A percentile compares a stretch with the other conserved stretches of the same genome.
phyloP scores from a whole-genome alignment of 2,113 vertebrate genomes.

The Nibea coibor region DNA sequence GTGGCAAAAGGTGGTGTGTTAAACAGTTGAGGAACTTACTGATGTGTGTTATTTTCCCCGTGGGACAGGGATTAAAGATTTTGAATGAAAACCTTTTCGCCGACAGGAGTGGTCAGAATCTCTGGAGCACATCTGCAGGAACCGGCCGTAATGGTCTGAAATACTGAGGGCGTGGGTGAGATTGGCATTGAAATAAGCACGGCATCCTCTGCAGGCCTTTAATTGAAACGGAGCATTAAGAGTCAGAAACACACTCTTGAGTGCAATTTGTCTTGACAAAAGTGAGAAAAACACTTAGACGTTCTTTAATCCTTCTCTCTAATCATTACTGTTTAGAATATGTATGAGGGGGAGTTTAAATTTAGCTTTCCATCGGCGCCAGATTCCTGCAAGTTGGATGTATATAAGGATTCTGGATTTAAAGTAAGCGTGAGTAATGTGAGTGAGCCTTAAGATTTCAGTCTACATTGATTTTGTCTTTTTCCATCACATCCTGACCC shows the following conservation, averaged over 20 bases:
- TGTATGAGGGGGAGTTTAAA: not conserved
- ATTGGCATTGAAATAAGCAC: conserved; percentile 33
- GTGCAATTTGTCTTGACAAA: conserved; percentile 12
- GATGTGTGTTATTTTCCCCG: conserved; percentile 4
- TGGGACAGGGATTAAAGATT: conserved; percentile 2
- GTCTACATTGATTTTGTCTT: not conserved
- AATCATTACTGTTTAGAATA: conserved; percentile 1
- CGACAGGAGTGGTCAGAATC: conserved; percentile 1
- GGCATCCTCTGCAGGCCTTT: conserved; percentile 9
- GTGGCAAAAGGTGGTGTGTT: not conserved
- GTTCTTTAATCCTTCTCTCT: not conserved
- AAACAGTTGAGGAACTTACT: conserved; percentile 6
- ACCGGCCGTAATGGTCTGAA: conserved; percentile 44
- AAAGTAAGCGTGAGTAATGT: not conserved
- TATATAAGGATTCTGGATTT: not conserved
- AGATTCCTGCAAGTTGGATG: not conserved
- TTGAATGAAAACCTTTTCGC: conserved; percentile 15
- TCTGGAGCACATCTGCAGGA: conserved; percentile 39
- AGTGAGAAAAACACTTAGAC: conserved; percentile 4
- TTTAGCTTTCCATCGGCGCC: not conserved
- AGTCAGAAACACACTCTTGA: not conserved
- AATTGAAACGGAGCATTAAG: conserved; percentile 25
- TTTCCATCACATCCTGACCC: not conserved
- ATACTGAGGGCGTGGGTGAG: conserved; percentile 19
- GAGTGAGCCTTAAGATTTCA: not conserved